Conservation (phyloP, 2,888 invertebrate species). For the Aleiodes testaceus region DNA sequence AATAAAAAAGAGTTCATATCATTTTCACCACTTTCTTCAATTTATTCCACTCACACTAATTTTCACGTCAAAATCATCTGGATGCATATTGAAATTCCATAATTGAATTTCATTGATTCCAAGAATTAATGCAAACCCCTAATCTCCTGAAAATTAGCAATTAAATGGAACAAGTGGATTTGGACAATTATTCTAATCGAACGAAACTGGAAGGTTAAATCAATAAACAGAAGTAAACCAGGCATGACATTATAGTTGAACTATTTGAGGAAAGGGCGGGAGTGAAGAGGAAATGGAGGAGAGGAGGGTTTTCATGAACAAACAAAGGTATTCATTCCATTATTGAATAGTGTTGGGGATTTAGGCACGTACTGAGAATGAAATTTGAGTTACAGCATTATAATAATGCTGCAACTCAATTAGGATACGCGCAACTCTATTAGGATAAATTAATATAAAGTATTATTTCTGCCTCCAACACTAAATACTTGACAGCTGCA, state of each 20-base stretch:
- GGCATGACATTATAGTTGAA: slow-evolving; percentile 26
- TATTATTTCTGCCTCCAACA: too few species aligned
- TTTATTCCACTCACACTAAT: too few species aligned
- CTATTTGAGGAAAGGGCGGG: neutral
- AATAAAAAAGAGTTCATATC: too few species aligned
- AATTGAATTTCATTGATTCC: neutral
- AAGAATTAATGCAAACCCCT: neutral
- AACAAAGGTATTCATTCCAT: slow-evolving; percentile 9
- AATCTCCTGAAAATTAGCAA: slow-evolving; percentile 5
- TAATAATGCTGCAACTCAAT: too few species aligned
- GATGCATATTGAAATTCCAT: too few species aligned
- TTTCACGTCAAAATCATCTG: too few species aligned
- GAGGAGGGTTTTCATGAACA: too few species aligned
- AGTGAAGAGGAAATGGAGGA: neutral
- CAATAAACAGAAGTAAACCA: slow-evolving; percentile 35
- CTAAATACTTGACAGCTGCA: too few species aligned
- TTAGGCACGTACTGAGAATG: slow-evolving; percentile 38
- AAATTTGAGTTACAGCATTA: slow-evolving; percentile 9
- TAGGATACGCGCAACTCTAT: too few species aligned
- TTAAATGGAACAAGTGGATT: slow-evolving; percentile 30
- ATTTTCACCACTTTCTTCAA: too few species aligned
- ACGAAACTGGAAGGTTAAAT: slow-evolving; percentile 32
- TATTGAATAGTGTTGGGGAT: slow-evolving; percentile 15
- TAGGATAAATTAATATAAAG: too few species aligned
- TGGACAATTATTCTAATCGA: slow-evolving; percentile 43